These are phyloP conservation scores for Calypte anna DNA, from an alignment of 2,113 vertebrate genomes.

Conservation along the genomic window DNA sequence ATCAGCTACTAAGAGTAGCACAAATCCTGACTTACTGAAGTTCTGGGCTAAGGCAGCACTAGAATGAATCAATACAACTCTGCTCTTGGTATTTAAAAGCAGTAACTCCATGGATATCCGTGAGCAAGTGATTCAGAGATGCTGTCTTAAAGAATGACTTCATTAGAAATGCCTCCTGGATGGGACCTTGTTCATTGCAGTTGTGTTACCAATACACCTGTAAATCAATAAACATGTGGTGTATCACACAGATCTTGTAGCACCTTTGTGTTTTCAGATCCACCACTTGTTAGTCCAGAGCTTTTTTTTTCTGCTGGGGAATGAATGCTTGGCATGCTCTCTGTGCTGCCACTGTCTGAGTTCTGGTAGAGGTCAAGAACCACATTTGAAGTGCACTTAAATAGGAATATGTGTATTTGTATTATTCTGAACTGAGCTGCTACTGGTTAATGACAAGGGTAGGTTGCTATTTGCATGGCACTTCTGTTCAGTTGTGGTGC, in stretches of 20 bases:
- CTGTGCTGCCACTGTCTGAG: neutral
- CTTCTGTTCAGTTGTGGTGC: neutral
- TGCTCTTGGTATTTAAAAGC: neutral
- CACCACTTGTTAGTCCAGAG: neutral
- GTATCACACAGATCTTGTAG: neutral
- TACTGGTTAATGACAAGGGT: constrained; percentile 2
- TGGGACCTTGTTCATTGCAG: neutral
- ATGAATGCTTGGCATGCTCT: neutral
- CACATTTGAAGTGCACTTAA: neutral
- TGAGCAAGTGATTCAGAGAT: neutral
- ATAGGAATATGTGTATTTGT: neutral
- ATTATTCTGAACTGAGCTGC: neutral
- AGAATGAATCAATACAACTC: neutral
- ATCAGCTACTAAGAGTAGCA: neutral
- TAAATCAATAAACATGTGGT: neutral
- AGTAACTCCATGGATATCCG: neutral
- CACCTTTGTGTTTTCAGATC: neutral
- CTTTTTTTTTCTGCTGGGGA: neutral
- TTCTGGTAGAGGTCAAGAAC: constrained; percentile 1
- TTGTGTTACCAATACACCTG: neutral
- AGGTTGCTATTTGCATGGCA: neutral
- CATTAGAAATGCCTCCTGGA: neutral
- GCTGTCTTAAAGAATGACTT: neutral
- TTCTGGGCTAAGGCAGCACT: neutral
- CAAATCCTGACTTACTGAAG: neutral